Evolutionary conservation across 2,888 invertebrate species (phyloP).

Genomic region (Scotopteryx bipunctaria): DNA sequence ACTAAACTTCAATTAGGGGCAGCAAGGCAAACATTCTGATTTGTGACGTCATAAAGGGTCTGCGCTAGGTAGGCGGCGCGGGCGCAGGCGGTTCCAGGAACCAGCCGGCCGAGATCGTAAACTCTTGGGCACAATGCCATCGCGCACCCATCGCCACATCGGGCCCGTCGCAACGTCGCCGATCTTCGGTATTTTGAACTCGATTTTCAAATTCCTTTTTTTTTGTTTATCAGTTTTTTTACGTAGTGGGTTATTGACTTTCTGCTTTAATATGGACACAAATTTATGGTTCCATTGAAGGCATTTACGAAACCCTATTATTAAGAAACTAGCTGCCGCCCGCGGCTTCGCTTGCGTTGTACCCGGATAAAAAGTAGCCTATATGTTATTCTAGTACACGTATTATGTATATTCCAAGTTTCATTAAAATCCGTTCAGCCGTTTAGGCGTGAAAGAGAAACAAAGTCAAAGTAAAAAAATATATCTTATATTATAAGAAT

Average conservation of each 20-base stretch:
- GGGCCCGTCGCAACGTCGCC: slow-evolving; percentile 1
- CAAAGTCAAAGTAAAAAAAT: too few species aligned
- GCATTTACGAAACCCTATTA: too few species aligned
- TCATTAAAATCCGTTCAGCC: too few species aligned
- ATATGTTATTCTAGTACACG: too few species aligned
- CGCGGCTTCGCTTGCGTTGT: too few species aligned
- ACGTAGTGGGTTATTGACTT: background rate
- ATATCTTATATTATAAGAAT: too few species aligned
- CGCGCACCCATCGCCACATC: slow-evolving; percentile 38
- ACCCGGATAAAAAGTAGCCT: too few species aligned
- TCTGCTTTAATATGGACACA: too few species aligned
- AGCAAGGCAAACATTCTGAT: slow-evolving; percentile 51
- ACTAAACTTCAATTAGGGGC: slow-evolving; percentile 57
- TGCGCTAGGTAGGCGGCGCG: slow-evolving; percentile 54
- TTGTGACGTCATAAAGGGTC: slow-evolving; percentile 69
- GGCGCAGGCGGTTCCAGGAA: slow-evolving; percentile 62
- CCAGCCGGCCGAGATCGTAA: slow-evolving; percentile 52
- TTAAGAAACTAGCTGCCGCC: too few species aligned
- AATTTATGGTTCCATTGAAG: too few species aligned
- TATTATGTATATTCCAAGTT: too few species aligned
- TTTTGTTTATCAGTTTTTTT: slow-evolving; percentile 32
- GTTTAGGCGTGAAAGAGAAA: too few species aligned
- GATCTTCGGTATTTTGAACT: slow-evolving; percentile 43
- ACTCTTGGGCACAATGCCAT: slow-evolving; percentile 65
- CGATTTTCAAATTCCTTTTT: slow-evolving; percentile 51